Percentiles rank a stretch among this genome's conserved stretches.
These are phyloP conservation scores for Ennomos quercinarius DNA, from an alignment of 2,888 invertebrate genomes.

Conservation along the genomic window DNA sequence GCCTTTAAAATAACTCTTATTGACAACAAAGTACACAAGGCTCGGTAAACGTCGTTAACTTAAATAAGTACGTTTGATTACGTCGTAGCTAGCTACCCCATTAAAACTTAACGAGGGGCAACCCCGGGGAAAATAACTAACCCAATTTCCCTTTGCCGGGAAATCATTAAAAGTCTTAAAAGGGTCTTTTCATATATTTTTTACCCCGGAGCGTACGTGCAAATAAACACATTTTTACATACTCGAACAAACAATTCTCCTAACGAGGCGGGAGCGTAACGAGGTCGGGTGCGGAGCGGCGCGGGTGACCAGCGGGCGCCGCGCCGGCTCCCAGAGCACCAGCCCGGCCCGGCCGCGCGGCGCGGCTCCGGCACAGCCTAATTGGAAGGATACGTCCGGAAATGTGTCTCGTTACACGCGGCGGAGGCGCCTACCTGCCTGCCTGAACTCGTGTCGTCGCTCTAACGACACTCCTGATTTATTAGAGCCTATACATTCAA, in stretches of 20 bases:
- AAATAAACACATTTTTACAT: slow-evolving; percentile 86
- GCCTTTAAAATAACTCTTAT: slow-evolving; percentile 65
- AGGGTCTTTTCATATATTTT: slow-evolving; percentile 85
- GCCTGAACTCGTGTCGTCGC: slow-evolving; percentile 41
- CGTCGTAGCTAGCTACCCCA: slow-evolving; percentile 84
- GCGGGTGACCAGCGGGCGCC: slow-evolving; percentile 46
- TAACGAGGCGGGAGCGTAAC: slow-evolving; percentile 83
- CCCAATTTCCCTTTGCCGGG: slow-evolving; percentile 86
- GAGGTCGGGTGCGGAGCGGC: slow-evolving; percentile 61
- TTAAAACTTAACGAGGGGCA: slow-evolving; percentile 86
- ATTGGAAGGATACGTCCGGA: slow-evolving; percentile 80
- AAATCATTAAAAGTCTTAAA: slow-evolving; percentile 86
- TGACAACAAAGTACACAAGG: slow-evolving; percentile 74
- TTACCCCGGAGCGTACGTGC: slow-evolving; percentile 83
- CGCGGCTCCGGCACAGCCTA: slow-evolving; percentile 54
- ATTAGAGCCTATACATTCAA: slow-evolving; percentile 69
- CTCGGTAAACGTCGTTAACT: slow-evolving; percentile 81
- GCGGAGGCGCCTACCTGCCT: slow-evolving; percentile 64
- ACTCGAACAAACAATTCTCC: slow-evolving; percentile 85
- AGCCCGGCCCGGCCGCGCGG: slow-evolving; percentile 38
- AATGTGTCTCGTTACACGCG: slow-evolving; percentile 77
- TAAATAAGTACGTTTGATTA: slow-evolving; percentile 85
- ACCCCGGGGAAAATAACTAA: slow-evolving; percentile 85
- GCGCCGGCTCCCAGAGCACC: slow-evolving; percentile 38
- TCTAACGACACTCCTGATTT: slow-evolving; percentile 72